Percentiles rank a stretch among this genome's conserved stretches.
Conservation (phyloP, 2,888 invertebrate genomes). For the Caenorhabditis japonica region DNA sequence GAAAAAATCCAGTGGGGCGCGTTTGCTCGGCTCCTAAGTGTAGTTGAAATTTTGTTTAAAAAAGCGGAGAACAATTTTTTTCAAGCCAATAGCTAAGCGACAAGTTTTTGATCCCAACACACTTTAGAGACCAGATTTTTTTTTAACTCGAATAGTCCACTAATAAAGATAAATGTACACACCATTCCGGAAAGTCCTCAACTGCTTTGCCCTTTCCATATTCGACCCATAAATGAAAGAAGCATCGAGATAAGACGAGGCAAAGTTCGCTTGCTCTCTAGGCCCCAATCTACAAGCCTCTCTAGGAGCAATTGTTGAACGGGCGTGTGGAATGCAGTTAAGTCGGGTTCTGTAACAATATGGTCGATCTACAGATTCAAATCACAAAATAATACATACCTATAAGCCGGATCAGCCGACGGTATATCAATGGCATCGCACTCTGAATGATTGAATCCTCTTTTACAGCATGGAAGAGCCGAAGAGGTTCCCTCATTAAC, state of each 20-base stretch:
- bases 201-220: conserved; percentile 84
- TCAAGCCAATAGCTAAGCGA: no score
- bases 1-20: no score
- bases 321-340: conserved; percentile 68
- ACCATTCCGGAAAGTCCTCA: conserved; percentile 86
- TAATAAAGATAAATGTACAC: not conserved
- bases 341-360: conserved; percentile 57
- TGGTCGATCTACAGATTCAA: no score
- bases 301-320: conserved; percentile 71
- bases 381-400: no score
- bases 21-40: no score
- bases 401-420: conserved; percentile 69
- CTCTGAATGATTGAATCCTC: conserved; percentile 72
- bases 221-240: conserved; percentile 93
- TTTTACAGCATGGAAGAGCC: conserved; percentile 72
- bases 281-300: conserved; percentile 71
- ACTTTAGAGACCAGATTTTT: no score
- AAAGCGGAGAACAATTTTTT: no score
- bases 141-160: not conserved
- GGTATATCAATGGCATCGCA: conserved; percentile 73
- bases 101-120: no score
- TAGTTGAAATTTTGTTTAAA: no score
- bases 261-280: conserved; percentile 92
- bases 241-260: conserved; percentile 85
- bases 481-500: conserved; percentile 39